Evolutionary conservation across 2,888 invertebrate genomes (phyloP).

Genomic region (Chalcis sispes): DNA sequence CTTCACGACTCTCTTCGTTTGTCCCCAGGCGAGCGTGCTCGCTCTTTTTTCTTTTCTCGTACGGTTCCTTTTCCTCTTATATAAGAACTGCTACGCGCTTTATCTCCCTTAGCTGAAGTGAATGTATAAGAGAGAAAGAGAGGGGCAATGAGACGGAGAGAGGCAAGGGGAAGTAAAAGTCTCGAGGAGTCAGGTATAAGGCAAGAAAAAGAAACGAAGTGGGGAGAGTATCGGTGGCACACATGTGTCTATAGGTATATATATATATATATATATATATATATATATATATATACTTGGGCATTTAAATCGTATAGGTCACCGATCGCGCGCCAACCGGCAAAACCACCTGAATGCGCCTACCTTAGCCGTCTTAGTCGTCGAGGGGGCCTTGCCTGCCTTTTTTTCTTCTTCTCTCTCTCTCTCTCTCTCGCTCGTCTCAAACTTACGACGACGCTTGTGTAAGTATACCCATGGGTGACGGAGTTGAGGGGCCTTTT

Average conservation of each 20-base stretch:
- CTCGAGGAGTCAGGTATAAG: conserved; percentile 52
- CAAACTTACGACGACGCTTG: conserved; percentile 64
- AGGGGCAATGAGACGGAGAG: no score
- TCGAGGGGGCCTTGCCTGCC: conserved; percentile 65
- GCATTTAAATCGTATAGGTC: conserved; percentile 71
- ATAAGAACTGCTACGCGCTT: neutral
- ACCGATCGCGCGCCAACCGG: conserved; percentile 61
- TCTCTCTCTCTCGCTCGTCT: conserved; percentile 54
- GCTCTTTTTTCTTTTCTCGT: conserved; percentile 10
- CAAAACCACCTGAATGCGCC: conserved; percentile 72
- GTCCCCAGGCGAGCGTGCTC: neutral
- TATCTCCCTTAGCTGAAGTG: neutral
- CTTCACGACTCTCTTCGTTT: neutral
- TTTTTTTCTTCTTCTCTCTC: conserved; percentile 27
- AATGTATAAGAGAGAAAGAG: neutral
- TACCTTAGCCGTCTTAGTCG: no score
- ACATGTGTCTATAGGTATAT: no score
- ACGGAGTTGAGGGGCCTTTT: conserved; percentile 45
- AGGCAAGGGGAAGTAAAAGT: conserved; percentile 39
- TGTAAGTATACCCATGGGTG: conserved; percentile 49
- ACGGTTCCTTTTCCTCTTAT: neutral
- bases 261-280: conserved; percentile 57
- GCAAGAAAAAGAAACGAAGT: conserved; percentile 8
- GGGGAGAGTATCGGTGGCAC: conserved; percentile 60
- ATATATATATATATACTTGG: conserved; percentile 66